Evolutionary conservation across 2,113 vertebrate genomes (phyloP).

Genomic region (Anguilla rostrata): DNA sequence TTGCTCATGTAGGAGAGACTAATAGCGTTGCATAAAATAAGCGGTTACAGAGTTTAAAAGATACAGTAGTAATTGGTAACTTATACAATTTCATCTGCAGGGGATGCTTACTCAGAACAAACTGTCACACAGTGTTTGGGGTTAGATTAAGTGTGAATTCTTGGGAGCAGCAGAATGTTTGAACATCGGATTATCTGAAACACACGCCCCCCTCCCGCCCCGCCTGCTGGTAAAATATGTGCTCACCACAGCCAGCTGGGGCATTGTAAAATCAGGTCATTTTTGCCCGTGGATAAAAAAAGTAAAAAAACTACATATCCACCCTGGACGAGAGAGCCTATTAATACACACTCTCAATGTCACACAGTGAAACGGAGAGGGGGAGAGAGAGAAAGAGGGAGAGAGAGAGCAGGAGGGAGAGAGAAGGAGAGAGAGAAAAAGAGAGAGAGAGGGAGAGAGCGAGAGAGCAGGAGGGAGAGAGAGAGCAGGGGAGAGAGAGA

Average conservation of each 20-base stretch:
- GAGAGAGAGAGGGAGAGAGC: no score
- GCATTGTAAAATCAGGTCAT: constrained; percentile 71
- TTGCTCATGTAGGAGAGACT: neutral
- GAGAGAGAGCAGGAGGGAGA: no score
- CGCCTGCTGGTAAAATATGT: neutral
- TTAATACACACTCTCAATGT: constrained; percentile 74
- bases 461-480: no score
- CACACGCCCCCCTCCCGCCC: neutral
- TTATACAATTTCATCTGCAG: neutral
- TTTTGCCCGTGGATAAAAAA: constrained; percentile 55
- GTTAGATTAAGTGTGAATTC: neutral
- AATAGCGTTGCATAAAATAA: no score
- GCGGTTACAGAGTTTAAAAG: neutral
- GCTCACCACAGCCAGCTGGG: constrained; percentile 59
- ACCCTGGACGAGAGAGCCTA: constrained; percentile 70
- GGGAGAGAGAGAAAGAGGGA: neutral
- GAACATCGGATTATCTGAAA: neutral
- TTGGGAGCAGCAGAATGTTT: neutral
- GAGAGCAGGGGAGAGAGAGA: neutral
- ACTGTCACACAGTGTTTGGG: neutral
- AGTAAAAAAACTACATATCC: constrained; percentile 59
- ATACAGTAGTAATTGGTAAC: no score
- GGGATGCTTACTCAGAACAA: neutral
- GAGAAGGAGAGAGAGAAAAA: no score
- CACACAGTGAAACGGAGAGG: constrained; percentile 52